Base-by-base conservation (phyloP, 2,888 invertebrate genomes). In the Tetragonisca angustula region DNA sequence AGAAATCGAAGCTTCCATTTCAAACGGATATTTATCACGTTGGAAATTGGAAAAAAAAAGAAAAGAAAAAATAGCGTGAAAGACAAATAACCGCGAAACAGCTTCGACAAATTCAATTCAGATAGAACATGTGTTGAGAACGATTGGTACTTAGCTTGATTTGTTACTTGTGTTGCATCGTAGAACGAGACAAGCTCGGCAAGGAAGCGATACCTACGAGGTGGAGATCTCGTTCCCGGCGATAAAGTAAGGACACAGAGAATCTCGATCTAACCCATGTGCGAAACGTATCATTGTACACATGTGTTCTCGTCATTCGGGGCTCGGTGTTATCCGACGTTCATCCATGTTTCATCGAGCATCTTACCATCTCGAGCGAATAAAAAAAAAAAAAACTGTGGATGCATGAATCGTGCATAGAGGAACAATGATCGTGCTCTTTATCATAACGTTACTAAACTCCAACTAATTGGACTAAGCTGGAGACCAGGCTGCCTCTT, bases 221-320 rank as follows among this genome's bases (percentile, higher is more conserved):
- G 96, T 98, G 95, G 97, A 98, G 95, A 97, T 98, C 95, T 97
- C 98, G 94, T 98, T 98, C 97, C 98, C 98, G 94, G 97, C 98
- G 93, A 96, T 97, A 96, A 98, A 97, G 98, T 98, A 97, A 97
- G 96, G 94, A 90, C 68, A 86, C 70, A 85, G 83, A 83, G 89
- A 81, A 43, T 43, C 84, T 89, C 85, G 90, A 89, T 79, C 81
- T 80, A 89, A 64, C 79, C 73, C 74, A 88, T 54, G 82, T 75
- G 82, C 78, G 67, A 87, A 78, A 54, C 32, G 36, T 59, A 71
- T 81, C 83, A 86, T 85, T 87, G 74, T 87, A 82, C 69, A 82
- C 69, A 87, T 75, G 79, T 89, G 76, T 74, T 56, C 76, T 73
- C 81, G 76, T 83, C 80, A 83, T 83, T 65, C 64, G 76, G 71